Evolutionary conservation across 2,888 invertebrate genomes (phyloP), one percentile per base, ranked within the genome.

Genomic region (Hanleya hanleyi): DNA sequence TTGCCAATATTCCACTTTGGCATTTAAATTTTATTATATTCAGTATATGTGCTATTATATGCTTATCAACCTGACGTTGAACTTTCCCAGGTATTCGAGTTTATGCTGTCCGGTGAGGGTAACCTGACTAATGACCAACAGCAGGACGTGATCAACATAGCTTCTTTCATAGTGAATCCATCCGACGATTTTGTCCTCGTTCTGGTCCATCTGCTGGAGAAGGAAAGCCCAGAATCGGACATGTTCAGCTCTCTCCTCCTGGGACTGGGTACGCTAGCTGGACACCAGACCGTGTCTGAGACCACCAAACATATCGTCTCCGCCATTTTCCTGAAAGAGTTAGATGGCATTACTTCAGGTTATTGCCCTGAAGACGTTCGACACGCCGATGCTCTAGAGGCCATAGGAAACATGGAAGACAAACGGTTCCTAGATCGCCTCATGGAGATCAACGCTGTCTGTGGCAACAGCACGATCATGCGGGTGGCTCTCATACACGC

Each of bases 361-460:
- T 4, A 57, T 26, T 57, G 57, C 26, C 22, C 57, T 29, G 57
- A 57, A 32, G 57, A 57, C 2, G 57, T 26, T 4, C 22, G 57
- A 4, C 32, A 57, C 9, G 26, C 57, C 2, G 57, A 57, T 26
- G 57, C 57, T 15, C 32, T 57, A 26, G 57, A 57, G 29, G 57
- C 57, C 57, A 57, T 57, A 4, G 57, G 57, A 4, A 57, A 57
- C 57, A 57, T 57, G 57, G 57, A 32, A 57, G 57, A 57, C 29
- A 32, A 29, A 1, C 32, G 57, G 22, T 57, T 57, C 29, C 1
- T 57, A 29, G 7, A 57, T 29, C 22, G 57, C 22, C 32, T 57
- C 15, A 2, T 57, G 29, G 29, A 57, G 57, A 26, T 57, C 2
- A 32, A 57, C 32, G 15, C 57, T 15, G 32, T 26, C 4, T 57